Percentiles rank a stretch among this genome's conserved stretches.
These are phyloP conservation scores for Dolichallabes microphthalmus DNA, from an alignment of 2,113 vertebrate species.

Conservation along the genomic window DNA sequence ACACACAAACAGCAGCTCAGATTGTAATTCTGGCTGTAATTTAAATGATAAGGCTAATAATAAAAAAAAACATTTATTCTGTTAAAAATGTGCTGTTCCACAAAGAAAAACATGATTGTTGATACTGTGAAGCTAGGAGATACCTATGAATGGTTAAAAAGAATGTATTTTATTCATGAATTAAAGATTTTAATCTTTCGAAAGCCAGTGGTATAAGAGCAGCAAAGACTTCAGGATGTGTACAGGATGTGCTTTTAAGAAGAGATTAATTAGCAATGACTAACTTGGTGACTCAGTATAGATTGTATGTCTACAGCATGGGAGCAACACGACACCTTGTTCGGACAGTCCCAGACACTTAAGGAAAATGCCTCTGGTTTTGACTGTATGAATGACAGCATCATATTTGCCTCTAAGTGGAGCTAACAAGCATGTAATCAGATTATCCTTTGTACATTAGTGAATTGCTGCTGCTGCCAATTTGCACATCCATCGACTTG, in stretches of 20 bases:
- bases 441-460: constrained; percentile 38
- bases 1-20: neutral
- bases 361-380: constrained; percentile 13
- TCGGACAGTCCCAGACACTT: neutral
- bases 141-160: neutral
- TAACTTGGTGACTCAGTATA: neutral
- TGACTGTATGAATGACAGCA: constrained; percentile 12
- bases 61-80: neutral
- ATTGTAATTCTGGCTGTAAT: neutral
- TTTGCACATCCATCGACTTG: constrained; percentile 45
- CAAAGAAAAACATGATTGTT: neutral
- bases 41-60: neutral
- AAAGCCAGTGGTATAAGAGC: neutral
- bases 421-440: constrained; percentile 44
- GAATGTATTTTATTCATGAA: neutral
- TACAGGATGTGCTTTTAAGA: neutral
- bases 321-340: neutral
- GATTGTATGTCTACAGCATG: neutral
- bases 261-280: neutral
- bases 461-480: constrained; percentile 43
- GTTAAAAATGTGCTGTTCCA: neutral
- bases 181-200: neutral
- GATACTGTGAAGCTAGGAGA: neutral
- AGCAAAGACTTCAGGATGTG: neutral
- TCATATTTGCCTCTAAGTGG: constrained; percentile 39